These are phyloP conservation scores for Chiloscyllium punctatum DNA, from an alignment of 2,797 vertebrate species.

Conservation along the genomic window DNA sequence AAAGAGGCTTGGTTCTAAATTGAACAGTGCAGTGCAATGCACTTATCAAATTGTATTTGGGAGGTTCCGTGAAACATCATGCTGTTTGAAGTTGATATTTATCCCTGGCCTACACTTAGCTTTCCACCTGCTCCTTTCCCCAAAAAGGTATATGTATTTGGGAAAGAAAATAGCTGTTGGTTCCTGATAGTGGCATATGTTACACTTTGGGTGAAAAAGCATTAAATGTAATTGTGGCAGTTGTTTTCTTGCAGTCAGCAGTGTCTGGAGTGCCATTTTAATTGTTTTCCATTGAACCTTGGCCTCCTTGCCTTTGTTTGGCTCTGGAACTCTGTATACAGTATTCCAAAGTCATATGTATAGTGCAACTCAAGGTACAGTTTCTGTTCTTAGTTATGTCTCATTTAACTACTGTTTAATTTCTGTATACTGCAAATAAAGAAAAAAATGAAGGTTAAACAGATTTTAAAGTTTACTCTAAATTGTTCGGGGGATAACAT, in stretches of 20 bases:
- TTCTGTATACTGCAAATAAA: not conserved
- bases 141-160: not conserved
- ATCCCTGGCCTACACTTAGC: not conserved
- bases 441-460: not conserved
- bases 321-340: not conserved
- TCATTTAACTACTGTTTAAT: not conserved
- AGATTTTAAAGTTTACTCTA: not conserved
- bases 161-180: not conserved
- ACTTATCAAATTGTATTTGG: not conserved
- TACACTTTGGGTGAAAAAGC: not conserved
- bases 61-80: not conserved
- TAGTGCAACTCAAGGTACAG: constrained; percentile 1
- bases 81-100: not conserved
- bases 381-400: not conserved
- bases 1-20: not conserved
- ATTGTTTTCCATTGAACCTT: not conserved
- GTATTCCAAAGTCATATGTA: not conserved
- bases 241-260: not conserved
- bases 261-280: not conserved
- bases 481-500: not conserved
- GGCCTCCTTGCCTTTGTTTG: not conserved
- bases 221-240: not conserved
- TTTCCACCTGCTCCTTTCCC: not conserved
- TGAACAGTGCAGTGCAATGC: not conserved
- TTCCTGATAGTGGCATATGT: not conserved